A percentile compares a stretch with the other conserved stretches of the same genome.
Conservation (phyloP, 2,113 vertebrate species). For the Poeciliopsis prolifica region DNA sequence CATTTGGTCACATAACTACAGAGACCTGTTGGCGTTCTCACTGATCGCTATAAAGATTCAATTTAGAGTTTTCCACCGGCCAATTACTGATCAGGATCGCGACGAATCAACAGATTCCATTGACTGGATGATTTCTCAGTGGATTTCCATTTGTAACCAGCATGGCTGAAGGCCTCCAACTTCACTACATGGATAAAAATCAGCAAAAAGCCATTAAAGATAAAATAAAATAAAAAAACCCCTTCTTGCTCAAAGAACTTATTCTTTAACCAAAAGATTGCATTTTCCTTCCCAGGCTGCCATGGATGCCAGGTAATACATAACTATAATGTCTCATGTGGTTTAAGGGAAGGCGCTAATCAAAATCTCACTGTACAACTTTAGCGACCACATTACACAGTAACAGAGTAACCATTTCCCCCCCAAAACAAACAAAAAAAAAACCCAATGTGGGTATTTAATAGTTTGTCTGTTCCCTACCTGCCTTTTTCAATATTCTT, state of each 20-base stretch:
- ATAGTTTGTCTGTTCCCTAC: slow-evolving; percentile 77
- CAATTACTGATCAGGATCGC: too few species aligned
- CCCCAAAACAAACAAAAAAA: slow-evolving; percentile 5
- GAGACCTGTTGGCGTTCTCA: too few species aligned
- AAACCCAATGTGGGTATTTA: slow-evolving; percentile 39
- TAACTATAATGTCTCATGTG: too few species aligned
- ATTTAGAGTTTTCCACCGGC: too few species aligned
- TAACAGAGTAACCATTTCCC: neutral
- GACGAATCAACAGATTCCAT: too few species aligned
- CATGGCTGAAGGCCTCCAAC: neutral
- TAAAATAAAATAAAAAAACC: neutral
- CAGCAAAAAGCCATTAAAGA: neutral
- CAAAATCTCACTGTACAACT: neutral
- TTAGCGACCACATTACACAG: neutral
- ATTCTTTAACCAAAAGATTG: neutral
- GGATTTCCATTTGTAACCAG: too few species aligned
- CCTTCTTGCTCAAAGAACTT: neutral
- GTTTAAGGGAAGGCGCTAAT: neutral
- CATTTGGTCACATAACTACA: too few species aligned
- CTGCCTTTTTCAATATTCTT: slow-evolving; percentile 78
- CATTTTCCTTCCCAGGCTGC: neutral
- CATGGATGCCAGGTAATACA: too few species aligned
- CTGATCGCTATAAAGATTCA: too few species aligned
- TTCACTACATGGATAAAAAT: neutral
- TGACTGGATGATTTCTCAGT: too few species aligned